Conservation (phyloP, 2,797 vertebrate species). For the Semotilus atromaculatus region DNA sequence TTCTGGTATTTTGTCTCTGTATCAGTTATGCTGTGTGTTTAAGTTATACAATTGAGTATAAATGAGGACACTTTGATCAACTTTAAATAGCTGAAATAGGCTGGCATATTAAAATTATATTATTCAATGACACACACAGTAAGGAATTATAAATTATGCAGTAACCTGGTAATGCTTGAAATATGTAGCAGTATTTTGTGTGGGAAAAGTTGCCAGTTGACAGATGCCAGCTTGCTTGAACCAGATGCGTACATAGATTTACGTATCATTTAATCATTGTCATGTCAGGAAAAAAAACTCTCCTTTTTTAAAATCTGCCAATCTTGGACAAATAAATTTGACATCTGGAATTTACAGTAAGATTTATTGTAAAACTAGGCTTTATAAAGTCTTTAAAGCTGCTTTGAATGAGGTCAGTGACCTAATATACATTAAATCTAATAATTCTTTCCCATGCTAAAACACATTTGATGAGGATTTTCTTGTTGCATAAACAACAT, state of each 20-base stretch:
- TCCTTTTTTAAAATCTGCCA: neutral
- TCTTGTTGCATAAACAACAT: slow-evolving; percentile 3
- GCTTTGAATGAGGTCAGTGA: neutral
- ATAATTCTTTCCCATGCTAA: neutral
- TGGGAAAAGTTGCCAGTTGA: neutral
- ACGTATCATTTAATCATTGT: neutral
- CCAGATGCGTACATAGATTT: neutral
- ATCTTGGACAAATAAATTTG: neutral
- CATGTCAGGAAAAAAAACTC: neutral
- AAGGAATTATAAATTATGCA: neutral
- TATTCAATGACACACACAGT: neutral
- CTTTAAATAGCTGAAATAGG: neutral
- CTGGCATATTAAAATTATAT: too few relatives aligned
- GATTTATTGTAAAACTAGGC: neutral
- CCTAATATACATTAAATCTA: neutral
- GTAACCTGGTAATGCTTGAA: neutral
- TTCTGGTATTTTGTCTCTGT: neutral
- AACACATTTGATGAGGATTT: neutral
- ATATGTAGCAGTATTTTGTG: neutral
- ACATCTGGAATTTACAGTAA: neutral
- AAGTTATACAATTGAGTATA: neutral
- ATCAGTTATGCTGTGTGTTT: neutral
- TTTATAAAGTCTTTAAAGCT: neutral
- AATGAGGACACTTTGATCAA: neutral
- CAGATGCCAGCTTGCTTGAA: neutral